Evolutionary conservation across 2,113 vertebrate genomes (phyloP).

Genomic region (Litocranius walleri): DNA sequence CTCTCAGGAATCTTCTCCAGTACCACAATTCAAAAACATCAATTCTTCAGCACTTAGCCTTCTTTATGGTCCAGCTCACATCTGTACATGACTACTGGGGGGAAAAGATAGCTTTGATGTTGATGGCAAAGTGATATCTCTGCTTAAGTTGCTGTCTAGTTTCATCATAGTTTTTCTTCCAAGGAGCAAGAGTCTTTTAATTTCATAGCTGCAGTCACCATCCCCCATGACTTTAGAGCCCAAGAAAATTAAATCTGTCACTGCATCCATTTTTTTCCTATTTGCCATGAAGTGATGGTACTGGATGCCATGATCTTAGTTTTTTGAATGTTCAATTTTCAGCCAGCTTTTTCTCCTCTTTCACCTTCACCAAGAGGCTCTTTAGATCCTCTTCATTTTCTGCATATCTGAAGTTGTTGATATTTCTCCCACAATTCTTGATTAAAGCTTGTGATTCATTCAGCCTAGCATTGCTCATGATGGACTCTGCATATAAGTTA

Average conservation of each 20-base stretch:
- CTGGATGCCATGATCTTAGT: background rate
- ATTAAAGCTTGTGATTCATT: background rate
- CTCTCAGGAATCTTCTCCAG: background rate
- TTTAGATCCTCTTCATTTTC: background rate
- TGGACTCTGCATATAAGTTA: background rate
- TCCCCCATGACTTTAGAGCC: background rate
- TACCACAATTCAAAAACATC: background rate
- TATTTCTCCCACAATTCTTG: background rate
- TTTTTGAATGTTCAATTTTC: background rate
- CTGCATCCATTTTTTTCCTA: background rate
- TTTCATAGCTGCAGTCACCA: background rate
- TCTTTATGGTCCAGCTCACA: background rate
- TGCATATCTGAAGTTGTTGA: background rate
- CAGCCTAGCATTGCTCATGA: fast-evolving
- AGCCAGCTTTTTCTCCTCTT: background rate
- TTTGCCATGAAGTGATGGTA: background rate
- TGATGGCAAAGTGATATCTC: background rate
- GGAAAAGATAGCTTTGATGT: background rate
- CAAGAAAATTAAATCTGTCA: background rate
- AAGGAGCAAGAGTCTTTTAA: background rate
- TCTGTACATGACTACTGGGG: background rate
- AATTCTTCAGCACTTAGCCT: background rate
- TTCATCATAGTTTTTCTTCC: background rate
- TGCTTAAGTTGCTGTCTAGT: background rate
- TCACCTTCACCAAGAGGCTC: background rate